These are phyloP conservation scores for Rhabdomys pumilio DNA, from an alignment of 2,797 vertebrate species.

Conservation along the genomic window DNA sequence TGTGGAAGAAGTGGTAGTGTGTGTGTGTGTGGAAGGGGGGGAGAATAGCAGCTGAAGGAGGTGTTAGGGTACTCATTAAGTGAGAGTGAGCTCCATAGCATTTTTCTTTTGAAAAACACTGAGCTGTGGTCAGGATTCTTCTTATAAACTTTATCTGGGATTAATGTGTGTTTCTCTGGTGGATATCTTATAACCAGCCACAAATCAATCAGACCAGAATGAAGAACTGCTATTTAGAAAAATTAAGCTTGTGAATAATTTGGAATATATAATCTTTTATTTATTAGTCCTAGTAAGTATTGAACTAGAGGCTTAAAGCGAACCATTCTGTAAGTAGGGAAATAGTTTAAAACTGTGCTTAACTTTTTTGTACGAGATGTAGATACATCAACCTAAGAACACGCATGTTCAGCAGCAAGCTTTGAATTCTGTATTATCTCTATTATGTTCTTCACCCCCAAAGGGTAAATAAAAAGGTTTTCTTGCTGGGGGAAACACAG, in stretches of 20 bases:
- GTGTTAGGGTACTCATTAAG: conserved; percentile 43
- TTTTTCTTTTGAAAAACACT: conserved; percentile 59
- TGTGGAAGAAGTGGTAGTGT: conserved; percentile 21
- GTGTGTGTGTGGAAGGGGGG: not conserved
- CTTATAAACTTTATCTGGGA: conserved; percentile 61
- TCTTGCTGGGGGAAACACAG: not conserved
- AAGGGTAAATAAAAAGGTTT: not conserved
- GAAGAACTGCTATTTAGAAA: conserved; percentile 29
- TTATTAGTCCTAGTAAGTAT: not conserved
- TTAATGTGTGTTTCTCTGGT: conserved; percentile 59
- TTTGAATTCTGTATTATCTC: not conserved
- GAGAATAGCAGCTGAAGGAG: not conserved
- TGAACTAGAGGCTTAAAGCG: not conserved
- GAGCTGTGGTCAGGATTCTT: not conserved
- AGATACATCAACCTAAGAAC: not conserved
- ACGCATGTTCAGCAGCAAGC: not conserved
- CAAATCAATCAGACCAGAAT: conserved; percentile 1
- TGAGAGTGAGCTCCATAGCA: not conserved
- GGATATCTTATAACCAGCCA: conserved; percentile 48
- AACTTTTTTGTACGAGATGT: not conserved
- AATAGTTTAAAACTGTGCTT: not conserved
- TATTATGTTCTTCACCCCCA: not conserved
- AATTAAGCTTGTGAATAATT: conserved; percentile 30
- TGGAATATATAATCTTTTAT: not conserved
- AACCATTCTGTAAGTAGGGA: not conserved